Base-by-base conservation (phyloP, 2,888 invertebrate genomes). In the Diadromus collaris region DNA sequence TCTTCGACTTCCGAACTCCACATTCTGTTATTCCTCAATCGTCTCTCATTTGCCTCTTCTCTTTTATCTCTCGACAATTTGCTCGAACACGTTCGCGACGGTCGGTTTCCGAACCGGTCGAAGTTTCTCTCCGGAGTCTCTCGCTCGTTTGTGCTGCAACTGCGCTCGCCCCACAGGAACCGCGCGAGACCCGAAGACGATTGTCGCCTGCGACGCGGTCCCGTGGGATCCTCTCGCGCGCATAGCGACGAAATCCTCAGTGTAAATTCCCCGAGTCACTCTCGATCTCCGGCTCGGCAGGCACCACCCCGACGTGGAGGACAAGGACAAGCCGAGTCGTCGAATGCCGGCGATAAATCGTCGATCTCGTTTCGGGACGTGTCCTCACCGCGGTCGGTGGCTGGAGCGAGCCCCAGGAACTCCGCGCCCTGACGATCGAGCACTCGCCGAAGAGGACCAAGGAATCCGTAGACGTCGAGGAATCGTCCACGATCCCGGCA, bases 181-280 rank as follows among this genome's bases (percentile, higher is more conserved):
- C 38, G 54, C 58, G 41, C n/a, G 38, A 56, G 56, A 51, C 38
- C 27, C 72, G 69, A 65, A 46, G 60, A 72, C 58, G 24, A 46
- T 51, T 51, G 51, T 24, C 32, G 27, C 32, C 29, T 56, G 29
- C 56, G 29, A 29, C 51, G 41, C 56, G 34, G 38, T 79, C 79
- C 46, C 79, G 67, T 63, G 79, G 76, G 78, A 78, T 75, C 54
- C 54, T 67, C 46, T 67, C 67, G 70, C 67, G 70, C 32, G 70
- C 74, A 70, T 70, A 85, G 80, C 85, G 83, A 85, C 86, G 84
- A 86, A 88, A 88, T 86, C 83, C 84, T 80, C 84, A 75, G 85
- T 87, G 85, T 85, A 87, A 88, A 88, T 87, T 88, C 88, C 83
- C 83, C 84, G 78, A 86, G 87, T 88, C 88, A 88, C 82, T 79